phyloP scores from a whole-genome alignment of 2,797 vertebrate genomes.

The Chelidonichthys spinosus region DNA sequence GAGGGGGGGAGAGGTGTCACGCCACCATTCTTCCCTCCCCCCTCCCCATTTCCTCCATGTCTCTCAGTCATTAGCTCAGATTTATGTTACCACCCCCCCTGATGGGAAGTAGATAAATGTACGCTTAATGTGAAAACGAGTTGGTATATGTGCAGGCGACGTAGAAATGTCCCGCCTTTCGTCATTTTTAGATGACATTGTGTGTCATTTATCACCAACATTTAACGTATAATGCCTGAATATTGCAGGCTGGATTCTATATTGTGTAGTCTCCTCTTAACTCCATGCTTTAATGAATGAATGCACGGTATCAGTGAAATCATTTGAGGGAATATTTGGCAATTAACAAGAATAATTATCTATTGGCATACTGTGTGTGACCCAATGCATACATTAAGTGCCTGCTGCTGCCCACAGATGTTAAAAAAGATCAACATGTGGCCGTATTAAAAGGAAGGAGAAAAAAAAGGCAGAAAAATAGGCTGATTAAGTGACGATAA shows the following conservation, averaged over 20 bases:
- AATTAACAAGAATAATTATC: background rate
- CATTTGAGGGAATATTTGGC: background rate
- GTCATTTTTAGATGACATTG: constrained; percentile 31
- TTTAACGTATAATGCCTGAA: constrained; percentile 25
- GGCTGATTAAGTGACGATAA: constrained; percentile 1
- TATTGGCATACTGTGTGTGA: background rate
- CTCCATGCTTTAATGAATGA: no score
- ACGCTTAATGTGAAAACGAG: constrained; percentile 37
- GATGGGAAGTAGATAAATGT: constrained; percentile 57
- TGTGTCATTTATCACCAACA: constrained; percentile 32
- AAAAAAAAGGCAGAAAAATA: no score
- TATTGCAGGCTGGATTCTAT: constrained; percentile 4
- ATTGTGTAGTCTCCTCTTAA: background rate
- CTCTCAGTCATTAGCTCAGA: constrained; percentile 66
- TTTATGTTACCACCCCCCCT: constrained; percentile 61
- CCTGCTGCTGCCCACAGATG: background rate
- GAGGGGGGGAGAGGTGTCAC: constrained; percentile 3
- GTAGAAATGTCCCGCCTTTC: constrained; percentile 26
- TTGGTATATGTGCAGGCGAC: constrained; percentile 32
- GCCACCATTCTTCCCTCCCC: constrained; percentile 43
- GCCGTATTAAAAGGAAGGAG: background rate
- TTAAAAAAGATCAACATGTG: background rate
- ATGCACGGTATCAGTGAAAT: background rate
- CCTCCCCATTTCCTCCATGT: constrained; percentile 36
- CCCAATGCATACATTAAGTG: constrained; percentile 4